Base-by-base conservation (phyloP, 2,797 vertebrate genomes). In the Scyliorhinus canicula region DNA sequence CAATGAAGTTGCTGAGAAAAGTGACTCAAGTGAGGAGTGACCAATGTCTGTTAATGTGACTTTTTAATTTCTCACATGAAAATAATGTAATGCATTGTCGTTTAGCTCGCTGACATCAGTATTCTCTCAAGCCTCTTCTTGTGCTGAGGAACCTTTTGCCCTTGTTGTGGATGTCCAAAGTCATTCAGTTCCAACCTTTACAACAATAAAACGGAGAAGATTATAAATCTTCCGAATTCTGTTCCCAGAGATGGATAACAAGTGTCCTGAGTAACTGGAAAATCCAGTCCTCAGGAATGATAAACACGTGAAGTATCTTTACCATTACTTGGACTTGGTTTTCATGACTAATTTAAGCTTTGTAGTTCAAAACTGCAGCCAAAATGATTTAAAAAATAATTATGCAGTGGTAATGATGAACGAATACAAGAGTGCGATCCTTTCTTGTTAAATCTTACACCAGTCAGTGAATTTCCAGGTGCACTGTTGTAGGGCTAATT, bases 401-500 rank as follows among this genome's bases (percentile, higher is more conserved):
- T 71, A 71, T 52, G 63, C 40, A 93, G 91, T 71, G 65, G 71
- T 44, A 93, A 67, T 71, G 91, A 50, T 44, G 71, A 93, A 35
- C 16, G 1, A 93, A 44, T 65, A 65, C 60, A 65, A 93, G 60
- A 52, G 57, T 93, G 88, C 65, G 60, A 65, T 65, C n/a, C 40
- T 65, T 93, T 60, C 88, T 65, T 93, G 88, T 93, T 65, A 93
- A 65, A 60, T 93, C 57, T 93, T 93, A 60, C n/a, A 90, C 55
- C 55, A 90, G 31, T 19, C 55, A 93, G 35, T 93, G 19, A 65
- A 93, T 93, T 93, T 93, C n/a, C 88, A 93, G 88, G 60, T 93
- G 88, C 88, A 40, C n/a, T 65, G 60, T 65, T 93, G 60, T 93
- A 65, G 88, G 88, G 88, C 88, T 93, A 93, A 93, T 93, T 93